These are phyloP conservation scores for Tetrao urogallus DNA, from an alignment of 2,113 vertebrate genomes.

Conservation along the genomic window DNA sequence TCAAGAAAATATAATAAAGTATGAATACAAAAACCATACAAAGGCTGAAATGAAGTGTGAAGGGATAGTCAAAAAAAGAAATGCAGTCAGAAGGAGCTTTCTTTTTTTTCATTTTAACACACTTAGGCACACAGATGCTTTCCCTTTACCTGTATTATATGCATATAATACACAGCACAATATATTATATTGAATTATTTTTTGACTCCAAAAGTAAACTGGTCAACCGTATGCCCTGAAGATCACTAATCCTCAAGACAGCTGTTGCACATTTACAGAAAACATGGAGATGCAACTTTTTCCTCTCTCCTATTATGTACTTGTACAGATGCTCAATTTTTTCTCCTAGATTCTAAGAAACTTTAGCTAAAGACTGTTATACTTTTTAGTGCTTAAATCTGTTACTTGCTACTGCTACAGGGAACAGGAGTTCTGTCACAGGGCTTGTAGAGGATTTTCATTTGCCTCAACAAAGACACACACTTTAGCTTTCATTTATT, in stretches of 20 bases:
- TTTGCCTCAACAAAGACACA: background rate
- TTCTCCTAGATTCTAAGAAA: background rate
- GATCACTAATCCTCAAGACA: background rate
- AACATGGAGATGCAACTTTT: background rate
- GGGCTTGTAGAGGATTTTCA: background rate
- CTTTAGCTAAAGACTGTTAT: background rate
- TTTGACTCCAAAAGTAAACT: background rate
- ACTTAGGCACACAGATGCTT: background rate
- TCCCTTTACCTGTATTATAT: slow-evolving; percentile 15
- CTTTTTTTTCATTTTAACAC: background rate
- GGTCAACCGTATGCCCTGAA: background rate
- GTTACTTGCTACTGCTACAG: background rate
- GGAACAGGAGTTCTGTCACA: background rate
- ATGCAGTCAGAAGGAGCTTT: background rate
- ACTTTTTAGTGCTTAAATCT: background rate
- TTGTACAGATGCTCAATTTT: background rate
- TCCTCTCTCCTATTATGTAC: background rate
- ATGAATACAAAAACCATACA: slow-evolving; percentile 57
- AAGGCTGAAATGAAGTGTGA: slow-evolving; percentile 71
- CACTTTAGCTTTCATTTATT: background rate
- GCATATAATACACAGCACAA: background rate
- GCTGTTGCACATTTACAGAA: background rate
- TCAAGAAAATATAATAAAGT: slow-evolving; percentile 73
- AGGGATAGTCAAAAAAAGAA: slow-evolving; percentile 55
- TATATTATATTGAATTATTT: background rate